phyloP scores from a whole-genome alignment of 2,797 vertebrate genomes.

The Enteromius argenteus region DNA sequence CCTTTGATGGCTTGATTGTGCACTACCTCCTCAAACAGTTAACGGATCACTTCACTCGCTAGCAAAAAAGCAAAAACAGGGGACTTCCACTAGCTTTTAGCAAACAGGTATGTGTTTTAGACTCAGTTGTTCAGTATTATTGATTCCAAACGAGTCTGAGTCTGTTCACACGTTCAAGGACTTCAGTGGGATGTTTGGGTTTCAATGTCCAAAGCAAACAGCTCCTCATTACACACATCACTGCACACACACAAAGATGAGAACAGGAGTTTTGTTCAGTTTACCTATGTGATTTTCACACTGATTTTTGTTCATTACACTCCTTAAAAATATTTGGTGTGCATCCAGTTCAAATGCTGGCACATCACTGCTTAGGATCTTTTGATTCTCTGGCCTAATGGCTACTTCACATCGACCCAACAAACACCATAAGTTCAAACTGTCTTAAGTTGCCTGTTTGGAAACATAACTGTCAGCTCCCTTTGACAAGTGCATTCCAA shows the following conservation, averaged over 20 bases:
- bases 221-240: constrained; percentile 15
- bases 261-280: not conserved
- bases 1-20: constrained; percentile 12
- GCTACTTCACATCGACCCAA: not conserved
- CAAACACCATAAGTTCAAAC: not conserved
- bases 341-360: not conserved
- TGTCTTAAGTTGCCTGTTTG: not conserved
- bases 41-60: not conserved
- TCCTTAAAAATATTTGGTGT: not conserved
- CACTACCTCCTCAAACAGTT: constrained; percentile 1
- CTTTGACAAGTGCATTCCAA: too few species aligned
- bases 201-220: constrained; percentile 38
- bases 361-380: not conserved
- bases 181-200: constrained; percentile 31
- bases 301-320: not conserved
- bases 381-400: not conserved
- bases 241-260: constrained; percentile 16
- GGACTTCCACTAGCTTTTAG: not conserved
- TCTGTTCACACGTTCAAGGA: constrained; percentile 19
- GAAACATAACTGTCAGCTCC: not conserved
- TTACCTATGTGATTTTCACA: not conserved
- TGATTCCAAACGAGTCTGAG: not conserved
- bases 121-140: not conserved
- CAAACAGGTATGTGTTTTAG: not conserved
- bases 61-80: not conserved